Evolutionary conservation across 1,140 invertebrate genomes (phyloP).

Genomic region (Drosophila nikananu): DNA sequence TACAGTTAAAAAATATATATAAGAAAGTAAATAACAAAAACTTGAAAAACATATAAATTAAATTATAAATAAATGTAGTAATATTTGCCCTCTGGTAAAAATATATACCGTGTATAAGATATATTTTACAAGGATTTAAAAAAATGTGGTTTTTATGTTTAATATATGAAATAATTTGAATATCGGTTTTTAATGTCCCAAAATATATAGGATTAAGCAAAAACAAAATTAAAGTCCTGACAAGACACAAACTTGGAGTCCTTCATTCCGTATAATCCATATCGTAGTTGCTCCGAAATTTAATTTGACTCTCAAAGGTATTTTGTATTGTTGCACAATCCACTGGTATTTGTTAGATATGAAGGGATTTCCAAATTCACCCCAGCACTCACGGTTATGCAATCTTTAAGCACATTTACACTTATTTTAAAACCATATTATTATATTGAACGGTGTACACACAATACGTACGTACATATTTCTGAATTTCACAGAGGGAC

Average conservation of each 20-base stretch:
- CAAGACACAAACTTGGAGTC: conserved; percentile 1
- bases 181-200: not conserved
- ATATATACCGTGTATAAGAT: too few species aligned
- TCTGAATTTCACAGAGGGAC: conserved; percentile 23
- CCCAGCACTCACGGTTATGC: conserved; percentile 28
- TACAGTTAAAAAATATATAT: too few species aligned
- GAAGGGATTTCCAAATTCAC: not conserved
- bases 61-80: too few species aligned
- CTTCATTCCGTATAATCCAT: conserved; percentile 32
- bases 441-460: conserved; percentile 1
- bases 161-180: not conserved
- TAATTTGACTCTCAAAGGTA: conserved; percentile 2
- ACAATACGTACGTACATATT: conserved; percentile 37
- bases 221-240: not conserved
- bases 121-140: too few species aligned
- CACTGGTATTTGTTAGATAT: conserved; percentile 12
- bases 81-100: too few species aligned
- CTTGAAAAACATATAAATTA: too few species aligned
- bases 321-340: conserved; percentile 14
- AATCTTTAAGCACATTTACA: conserved; percentile 33
- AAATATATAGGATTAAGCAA: not conserved
- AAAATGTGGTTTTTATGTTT: not conserved
- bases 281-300: conserved; percentile 16
- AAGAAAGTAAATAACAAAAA: too few species aligned
- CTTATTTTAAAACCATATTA: conserved; percentile 18